These are phyloP conservation scores for Synodontis membranacea DNA, from an alignment of 2,113 vertebrate species.

Conservation along the genomic window DNA sequence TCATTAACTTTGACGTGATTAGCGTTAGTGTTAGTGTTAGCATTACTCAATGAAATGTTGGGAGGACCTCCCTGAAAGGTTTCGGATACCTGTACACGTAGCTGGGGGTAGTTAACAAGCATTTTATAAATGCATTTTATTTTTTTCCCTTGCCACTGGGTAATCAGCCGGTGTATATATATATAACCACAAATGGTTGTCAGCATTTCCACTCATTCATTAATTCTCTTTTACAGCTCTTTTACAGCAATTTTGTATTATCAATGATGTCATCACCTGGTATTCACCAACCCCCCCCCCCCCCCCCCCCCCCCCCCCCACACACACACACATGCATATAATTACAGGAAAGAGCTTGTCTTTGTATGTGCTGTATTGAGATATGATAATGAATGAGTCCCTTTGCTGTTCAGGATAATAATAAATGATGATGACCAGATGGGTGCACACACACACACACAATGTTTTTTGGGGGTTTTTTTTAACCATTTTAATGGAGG, in stretches of 20 bases:
- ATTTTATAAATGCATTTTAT: too few relatives aligned
- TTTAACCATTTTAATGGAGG: neutral
- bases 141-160: too few relatives aligned
- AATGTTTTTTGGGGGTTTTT: too few relatives aligned
- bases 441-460: neutral
- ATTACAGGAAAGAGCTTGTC: neutral
- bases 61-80: too few relatives aligned
- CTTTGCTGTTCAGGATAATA: neutral
- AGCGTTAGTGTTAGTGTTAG: too few relatives aligned
- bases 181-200: neutral
- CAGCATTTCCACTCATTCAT: neutral
- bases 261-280: neutral
- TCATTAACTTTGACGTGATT: too few relatives aligned
- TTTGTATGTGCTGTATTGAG: neutral
- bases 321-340: constrained; percentile 3
- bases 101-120: too few relatives aligned
- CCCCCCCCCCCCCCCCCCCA: neutral
- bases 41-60: too few relatives aligned
- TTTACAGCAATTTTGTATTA: neutral
- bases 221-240: neutral
- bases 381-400: constrained; percentile 9
- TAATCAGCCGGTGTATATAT: too few relatives aligned
- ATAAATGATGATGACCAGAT: neutral
- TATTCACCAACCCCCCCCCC: neutral
- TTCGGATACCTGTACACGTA: too few relatives aligned